Evolutionary conservation across 2,888 invertebrate genomes (phyloP), one percentile per base, ranked within the genome.

Genomic region (Strigamia transsilvanica): DNA sequence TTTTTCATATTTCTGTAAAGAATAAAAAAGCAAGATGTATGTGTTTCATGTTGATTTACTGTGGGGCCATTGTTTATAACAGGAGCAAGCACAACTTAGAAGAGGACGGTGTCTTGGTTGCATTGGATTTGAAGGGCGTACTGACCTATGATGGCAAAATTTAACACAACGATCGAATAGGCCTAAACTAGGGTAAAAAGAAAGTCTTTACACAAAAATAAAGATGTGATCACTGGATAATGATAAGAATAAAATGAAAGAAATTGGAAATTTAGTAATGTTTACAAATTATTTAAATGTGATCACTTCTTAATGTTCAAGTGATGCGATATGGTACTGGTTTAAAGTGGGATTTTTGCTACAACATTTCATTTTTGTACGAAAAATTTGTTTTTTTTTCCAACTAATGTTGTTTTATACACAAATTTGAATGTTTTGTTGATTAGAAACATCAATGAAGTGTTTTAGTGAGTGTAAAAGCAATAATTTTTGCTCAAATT

Each of bases 21-120:
- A 61, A 61, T 61, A 61, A 61, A 61, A 61, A 61, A 23, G 10
- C n/a, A 61, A 61, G 18, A 61, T 61, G 9, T 61, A 61, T 61
- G 61, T 61, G 61, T 61, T 46, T 61, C 61, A 61, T 61, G 61
- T 61, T 61, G 61, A 61, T 61, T 61, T 61, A 61, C 61, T 61
- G 13, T 61, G 61, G 61, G 61, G 61, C 61, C 61, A 61, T 61
- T 61, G 61, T 61, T 61, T 61, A 61, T 61, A 61, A 61, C 23
- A 61, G 61, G 61, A 61, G 61, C 61, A 23, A 61, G 61, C n/a
- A 61, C 61, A 61, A 61, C 61, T 18, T 23, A 38, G 21, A 61
- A 61, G 61, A 18, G 23, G 61, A 61, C 61, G 21, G 4, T 46
- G 46, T 46, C 46, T 46, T 23, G 61, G 61, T 61, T 61, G 61